Evolutionary conservation across 2,888 invertebrate species (phyloP).

Genomic region (Taphrorychus bicolor): DNA sequence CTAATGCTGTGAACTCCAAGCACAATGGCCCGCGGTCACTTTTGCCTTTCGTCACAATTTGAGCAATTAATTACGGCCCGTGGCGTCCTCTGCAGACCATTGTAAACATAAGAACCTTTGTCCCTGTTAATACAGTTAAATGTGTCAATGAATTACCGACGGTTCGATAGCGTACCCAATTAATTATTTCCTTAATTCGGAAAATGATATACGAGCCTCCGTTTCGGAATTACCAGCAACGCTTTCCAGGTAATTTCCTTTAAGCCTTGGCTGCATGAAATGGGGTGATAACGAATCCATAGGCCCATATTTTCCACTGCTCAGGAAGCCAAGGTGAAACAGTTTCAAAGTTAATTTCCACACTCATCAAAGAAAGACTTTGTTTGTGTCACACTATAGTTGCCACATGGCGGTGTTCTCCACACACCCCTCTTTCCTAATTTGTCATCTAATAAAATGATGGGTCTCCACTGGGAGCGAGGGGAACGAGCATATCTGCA

Average conservation of each 20-base stretch:
- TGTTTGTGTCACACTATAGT: too few species aligned
- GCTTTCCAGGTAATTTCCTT: conserved; percentile 21
- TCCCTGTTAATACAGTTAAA: conserved; percentile 49
- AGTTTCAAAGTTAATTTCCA: not conserved
- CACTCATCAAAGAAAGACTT: too few species aligned
- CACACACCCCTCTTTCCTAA: too few species aligned
- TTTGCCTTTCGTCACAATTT: conserved; percentile 52
- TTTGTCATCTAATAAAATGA: too few species aligned
- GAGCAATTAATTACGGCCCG: conserved; percentile 54
- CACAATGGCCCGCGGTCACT: conserved; percentile 27
- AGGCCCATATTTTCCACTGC: not conserved
- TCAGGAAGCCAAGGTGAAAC: not conserved
- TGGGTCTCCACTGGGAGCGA: conserved; percentile 6
- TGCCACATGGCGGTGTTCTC: too few species aligned
- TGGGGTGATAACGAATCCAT: conserved; percentile 3
- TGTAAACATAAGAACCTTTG: conserved; percentile 48
- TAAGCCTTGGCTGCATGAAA: conserved; percentile 6
- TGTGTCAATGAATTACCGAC: conserved; percentile 51
- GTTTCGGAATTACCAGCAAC: conserved; percentile 16
- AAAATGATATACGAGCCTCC: conserved; percentile 32
- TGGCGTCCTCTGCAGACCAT: conserved; percentile 48
- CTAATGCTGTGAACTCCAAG: not conserved
- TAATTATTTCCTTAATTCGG: conserved; percentile 40
- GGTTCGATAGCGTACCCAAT: conserved; percentile 35
- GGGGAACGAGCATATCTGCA: not conserved